Evolutionary conservation across 2,113 vertebrate genomes (phyloP), one percentile per base, ranked within the genome.

Genomic region (Alosa alosa): DNA sequence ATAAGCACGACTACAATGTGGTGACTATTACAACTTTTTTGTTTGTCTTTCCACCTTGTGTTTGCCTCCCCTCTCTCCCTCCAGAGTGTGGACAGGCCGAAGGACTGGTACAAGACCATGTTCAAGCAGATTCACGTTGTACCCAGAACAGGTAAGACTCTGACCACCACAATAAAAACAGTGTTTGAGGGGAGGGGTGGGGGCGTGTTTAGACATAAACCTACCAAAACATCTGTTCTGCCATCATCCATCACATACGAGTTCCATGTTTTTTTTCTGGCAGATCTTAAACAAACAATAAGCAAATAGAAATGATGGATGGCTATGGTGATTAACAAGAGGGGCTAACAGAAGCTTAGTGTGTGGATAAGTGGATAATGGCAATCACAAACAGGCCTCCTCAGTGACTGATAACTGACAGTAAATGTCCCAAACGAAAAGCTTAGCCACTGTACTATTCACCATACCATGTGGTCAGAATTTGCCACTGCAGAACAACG

Each of bases 71-170:
- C n/a, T 13, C 49, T 85, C 45, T 64, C 68, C 20, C 36, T 25
- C n/a, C 88, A 97, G 97, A 97, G 96, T 17, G 96, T 97, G 82
- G 97, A 97, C 93, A 93, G 96, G 88, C 97, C 96, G 0, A 97
- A 97, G 91, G 96, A 97, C 89, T 97, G 97, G 97, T 97, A 97
- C 93, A 97, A 97, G 93, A 96, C 94, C 7, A 97, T 97, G 97
- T 97, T 97, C 88, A 97, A 97, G 93, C 96, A 97, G 89, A 97
- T 97, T 82, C 96, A 97, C 87, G 96, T 96, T 95, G 96, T 97
- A 84, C 96, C 96, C 88, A 97, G 95, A 87, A 95, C 96, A 13
- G 96, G 96, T 97, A 91, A 83, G 94, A n/a, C 64, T 39, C 44
- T 84, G 18, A 44, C 39, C 17, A 47, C 39, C 39, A 47, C 11